These are phyloP conservation scores for Gobiocypris rarus DNA, from an alignment of 2,113 vertebrate species.

Conservation along the genomic window DNA sequence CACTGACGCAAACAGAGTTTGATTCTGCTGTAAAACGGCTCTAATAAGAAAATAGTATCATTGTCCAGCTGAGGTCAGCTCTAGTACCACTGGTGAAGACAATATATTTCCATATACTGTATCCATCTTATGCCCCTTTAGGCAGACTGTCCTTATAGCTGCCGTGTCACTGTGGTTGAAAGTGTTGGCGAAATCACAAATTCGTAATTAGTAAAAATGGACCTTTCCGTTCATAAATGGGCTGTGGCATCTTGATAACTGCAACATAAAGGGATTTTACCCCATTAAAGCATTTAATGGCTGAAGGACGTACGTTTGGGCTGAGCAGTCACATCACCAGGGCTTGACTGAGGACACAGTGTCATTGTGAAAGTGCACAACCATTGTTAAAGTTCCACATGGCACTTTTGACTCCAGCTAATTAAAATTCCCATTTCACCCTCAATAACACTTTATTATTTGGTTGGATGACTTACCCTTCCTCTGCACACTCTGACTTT, in stretches of 20 bases:
- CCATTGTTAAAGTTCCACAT: constrained; percentile 33
- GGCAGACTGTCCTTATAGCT: background rate
- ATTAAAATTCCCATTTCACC: constrained; percentile 53
- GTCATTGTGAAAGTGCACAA: background rate
- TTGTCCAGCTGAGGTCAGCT: too few species aligned
- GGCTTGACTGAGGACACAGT: constrained; percentile 25
- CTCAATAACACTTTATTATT: constrained; percentile 50
- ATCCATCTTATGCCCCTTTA: too few species aligned
- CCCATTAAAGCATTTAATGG: background rate
- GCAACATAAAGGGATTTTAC: background rate
- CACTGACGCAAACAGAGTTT: too few species aligned
- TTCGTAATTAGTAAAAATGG: background rate
- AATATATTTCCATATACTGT: too few species aligned
- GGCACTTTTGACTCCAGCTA: constrained; percentile 32
- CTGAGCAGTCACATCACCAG: constrained; percentile 12
- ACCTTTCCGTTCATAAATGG: background rate
- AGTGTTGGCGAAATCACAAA: background rate
- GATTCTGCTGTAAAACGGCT: too few species aligned
- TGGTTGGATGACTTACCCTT: constrained; percentile 38
- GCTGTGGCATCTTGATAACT: background rate
- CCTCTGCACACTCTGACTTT: constrained; percentile 14
- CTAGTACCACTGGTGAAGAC: too few species aligned
- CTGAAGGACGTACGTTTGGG: constrained; percentile 35
- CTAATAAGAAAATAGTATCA: too few species aligned
- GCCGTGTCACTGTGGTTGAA: background rate